A percentile compares a stretch with the other conserved stretches of the same genome.
Evolutionary conservation across 1,140 invertebrate species (phyloP).

Genomic region (Dysdera silvatica): DNA sequence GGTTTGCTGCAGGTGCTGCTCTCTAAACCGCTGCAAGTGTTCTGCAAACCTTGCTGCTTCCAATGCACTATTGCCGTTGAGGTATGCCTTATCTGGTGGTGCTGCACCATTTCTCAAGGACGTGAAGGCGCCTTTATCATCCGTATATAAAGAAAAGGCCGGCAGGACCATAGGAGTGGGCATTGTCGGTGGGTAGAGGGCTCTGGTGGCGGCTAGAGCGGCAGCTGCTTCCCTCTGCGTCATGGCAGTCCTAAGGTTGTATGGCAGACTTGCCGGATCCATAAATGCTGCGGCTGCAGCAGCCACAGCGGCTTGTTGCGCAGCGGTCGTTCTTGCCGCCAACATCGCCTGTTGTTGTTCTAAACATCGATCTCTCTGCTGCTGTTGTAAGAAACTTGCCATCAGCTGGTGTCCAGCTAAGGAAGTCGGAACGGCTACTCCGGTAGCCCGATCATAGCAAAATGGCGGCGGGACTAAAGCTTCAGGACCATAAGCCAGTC

Average conservation of each 20-base stretch:
- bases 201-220: constrained; percentile 12
- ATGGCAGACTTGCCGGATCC: constrained; percentile 15
- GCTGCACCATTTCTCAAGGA: constrained; percentile 1
- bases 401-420: constrained; percentile 13
- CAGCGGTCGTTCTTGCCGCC: constrained; percentile 9
- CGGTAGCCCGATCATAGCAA: constrained; percentile 19
- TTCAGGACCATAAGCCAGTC: constrained; percentile 4
- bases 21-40: constrained; percentile 45
- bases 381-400: constrained; percentile 16
- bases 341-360: constrained; percentile 11
- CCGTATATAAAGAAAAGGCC: constrained; percentile 21
- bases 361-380: neutral
- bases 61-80: constrained; percentile 7
- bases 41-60: constrained; percentile 23
- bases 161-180: constrained; percentile 24
- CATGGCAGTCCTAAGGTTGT: constrained; percentile 21
- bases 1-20: constrained; percentile 20
- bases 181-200: constrained; percentile 13
- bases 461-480: constrained; percentile 10
- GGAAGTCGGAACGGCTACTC: constrained; percentile 16
- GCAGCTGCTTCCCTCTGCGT: constrained; percentile 19
- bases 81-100: constrained; percentile 5
- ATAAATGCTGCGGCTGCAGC: constrained; percentile 7
- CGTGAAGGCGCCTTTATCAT: constrained; percentile 27
- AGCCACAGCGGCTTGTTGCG: constrained; percentile 12